These are phyloP conservation scores for Amia ocellicauda DNA, from an alignment of 2,113 vertebrate genomes.

Conservation along the genomic window DNA sequence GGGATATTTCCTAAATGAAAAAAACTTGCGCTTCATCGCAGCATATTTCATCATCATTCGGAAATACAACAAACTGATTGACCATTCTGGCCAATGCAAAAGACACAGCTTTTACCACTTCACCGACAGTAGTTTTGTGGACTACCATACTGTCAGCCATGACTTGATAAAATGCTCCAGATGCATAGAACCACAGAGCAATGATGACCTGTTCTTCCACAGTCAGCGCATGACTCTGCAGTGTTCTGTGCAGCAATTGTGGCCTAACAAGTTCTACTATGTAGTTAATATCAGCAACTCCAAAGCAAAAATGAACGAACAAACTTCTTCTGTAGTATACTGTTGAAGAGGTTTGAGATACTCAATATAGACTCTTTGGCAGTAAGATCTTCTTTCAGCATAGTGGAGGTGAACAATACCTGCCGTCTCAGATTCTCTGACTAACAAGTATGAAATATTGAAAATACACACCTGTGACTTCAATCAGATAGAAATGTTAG, in stretches of 20 bases:
- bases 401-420: not conserved
- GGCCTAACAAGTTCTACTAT: not conserved
- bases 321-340: too few species aligned
- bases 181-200: conserved; percentile 4
- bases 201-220: conserved; percentile 1
- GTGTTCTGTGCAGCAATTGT: not conserved
- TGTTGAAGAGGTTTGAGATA: too few species aligned
- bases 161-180: conserved; percentile 7
- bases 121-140: not conserved
- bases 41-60: too few species aligned
- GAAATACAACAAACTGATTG: too few species aligned
- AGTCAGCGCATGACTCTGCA: not conserved
- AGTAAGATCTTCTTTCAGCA: too few species aligned
- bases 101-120: not conserved
- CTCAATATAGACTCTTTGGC: too few species aligned
- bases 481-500: too few species aligned
- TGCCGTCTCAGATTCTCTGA: not conserved
- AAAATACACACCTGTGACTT: too few species aligned
- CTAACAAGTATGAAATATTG: too few species aligned
- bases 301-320: too few species aligned
- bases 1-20: too few species aligned
- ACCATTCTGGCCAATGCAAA: not conserved
- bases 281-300: not conserved
- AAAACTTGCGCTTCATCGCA: too few species aligned
- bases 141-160: not conserved